phyloP scores from a whole-genome alignment of 2,113 vertebrate genomes.

The Promerops cafer region DNA sequence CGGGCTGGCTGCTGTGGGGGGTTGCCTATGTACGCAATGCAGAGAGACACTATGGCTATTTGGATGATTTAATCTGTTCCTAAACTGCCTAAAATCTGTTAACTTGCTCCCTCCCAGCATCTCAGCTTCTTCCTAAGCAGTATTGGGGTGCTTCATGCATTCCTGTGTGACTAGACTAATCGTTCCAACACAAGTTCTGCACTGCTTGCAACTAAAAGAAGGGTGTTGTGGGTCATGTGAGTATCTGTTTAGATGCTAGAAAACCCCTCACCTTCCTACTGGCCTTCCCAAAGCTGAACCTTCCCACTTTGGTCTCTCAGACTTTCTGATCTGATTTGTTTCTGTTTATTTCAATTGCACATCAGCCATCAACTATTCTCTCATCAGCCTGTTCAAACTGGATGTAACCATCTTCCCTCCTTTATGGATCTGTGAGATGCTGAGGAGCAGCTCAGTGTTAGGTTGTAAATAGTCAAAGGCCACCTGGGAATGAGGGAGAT shows the following conservation, averaged over 20 bases:
- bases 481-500: neutral
- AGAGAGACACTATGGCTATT: neutral
- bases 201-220: neutral
- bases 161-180: neutral
- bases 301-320: neutral
- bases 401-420: neutral
- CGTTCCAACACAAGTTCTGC: neutral
- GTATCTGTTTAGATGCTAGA: neutral
- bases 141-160: neutral
- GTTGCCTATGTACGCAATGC: accelerated
- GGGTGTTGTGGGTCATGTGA: neutral
- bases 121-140: neutral
- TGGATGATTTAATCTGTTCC: neutral
- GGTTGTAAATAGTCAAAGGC: neutral
- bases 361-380: neutral
- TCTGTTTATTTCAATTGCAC: neutral
- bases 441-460: neutral
- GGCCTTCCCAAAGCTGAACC: neutral
- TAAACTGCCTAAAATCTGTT: neutral
- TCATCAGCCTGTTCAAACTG: neutral
- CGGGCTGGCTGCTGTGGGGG: accelerated
- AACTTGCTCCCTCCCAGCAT: neutral
- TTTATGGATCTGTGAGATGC: neutral
- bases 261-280: neutral
- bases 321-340: neutral